phyloP scores from a whole-genome alignment of 2,888 invertebrate genomes.

The Gortyna flavago region DNA sequence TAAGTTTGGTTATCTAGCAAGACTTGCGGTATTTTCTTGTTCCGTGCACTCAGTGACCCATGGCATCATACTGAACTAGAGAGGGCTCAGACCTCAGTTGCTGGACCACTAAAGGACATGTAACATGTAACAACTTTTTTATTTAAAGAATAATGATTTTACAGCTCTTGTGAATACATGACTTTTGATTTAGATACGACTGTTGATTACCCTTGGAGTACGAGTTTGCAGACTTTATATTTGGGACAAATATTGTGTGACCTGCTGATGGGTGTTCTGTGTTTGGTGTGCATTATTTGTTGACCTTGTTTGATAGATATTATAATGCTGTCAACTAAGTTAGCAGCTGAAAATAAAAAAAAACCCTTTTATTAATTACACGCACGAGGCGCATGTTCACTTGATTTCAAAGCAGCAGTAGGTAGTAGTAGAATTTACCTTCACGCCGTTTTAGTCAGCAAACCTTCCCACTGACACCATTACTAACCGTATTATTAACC shows the following conservation, averaged over 20 bases:
- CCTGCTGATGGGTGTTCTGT: neutral
- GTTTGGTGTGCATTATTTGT: neutral
- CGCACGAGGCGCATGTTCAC: neutral
- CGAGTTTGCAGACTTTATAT: neutral
- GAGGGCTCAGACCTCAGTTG: slow-evolving; percentile 1
- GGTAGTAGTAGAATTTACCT: neutral
- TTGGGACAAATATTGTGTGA: neutral
- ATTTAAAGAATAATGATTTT: neutral
- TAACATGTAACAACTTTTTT: neutral
- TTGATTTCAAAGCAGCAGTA: neutral
- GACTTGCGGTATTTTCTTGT: neutral
- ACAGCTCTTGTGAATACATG: neutral
- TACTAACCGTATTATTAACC: neutral
- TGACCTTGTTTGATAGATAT: slow-evolving; percentile 12
- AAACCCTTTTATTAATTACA: slow-evolving; percentile 8
- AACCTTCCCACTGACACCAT: neutral
- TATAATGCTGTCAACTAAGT: slow-evolving; percentile 28
- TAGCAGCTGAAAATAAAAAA: slow-evolving; percentile 11
- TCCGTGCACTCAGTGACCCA: neutral
- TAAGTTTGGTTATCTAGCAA: neutral
- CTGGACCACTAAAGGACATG: neutral
- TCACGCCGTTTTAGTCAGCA: neutral
- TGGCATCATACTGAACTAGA: neutral
- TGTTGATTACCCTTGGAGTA: neutral
- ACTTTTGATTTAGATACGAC: neutral